These are phyloP conservation scores for Leptopterna dolabrata DNA, from an alignment of 2,888 invertebrate genomes.

Conservation along the genomic window DNA sequence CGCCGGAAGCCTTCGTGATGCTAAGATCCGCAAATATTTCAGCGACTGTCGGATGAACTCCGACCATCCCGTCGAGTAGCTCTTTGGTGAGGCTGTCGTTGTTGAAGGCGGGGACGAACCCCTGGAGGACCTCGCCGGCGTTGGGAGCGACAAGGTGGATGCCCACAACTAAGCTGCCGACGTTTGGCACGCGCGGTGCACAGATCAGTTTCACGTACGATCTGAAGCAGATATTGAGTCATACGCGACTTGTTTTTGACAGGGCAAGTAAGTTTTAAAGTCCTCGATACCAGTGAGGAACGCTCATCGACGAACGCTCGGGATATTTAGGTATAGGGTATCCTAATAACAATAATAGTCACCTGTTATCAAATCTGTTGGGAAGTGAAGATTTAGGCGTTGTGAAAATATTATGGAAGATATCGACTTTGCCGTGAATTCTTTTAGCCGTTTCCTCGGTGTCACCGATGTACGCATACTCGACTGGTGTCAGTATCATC, in stretches of 20 bases:
- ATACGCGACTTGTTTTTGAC: background rate
- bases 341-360: too few species aligned
- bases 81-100: slow-evolving; percentile 19
- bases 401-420: slow-evolving; percentile 16
- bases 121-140: slow-evolving; percentile 43
- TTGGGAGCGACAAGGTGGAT: slow-evolving; percentile 26
- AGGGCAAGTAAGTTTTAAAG: too few species aligned
- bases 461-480: slow-evolving; percentile 42
- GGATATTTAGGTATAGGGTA: too few species aligned
- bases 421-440: slow-evolving; percentile 36
- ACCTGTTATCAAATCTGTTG: slow-evolving; percentile 43
- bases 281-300: too few species aligned
- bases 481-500: slow-evolving; percentile 20
- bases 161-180: slow-evolving; percentile 12
- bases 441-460: slow-evolving; percentile 24
- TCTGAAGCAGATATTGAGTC: background rate
- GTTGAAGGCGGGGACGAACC: slow-evolving; percentile 23
- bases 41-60: background rate
- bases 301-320: too few species aligned
- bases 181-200: background rate
- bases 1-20: slow-evolving; percentile 23
- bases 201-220: slow-evolving; percentile 41
- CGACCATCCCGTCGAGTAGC: slow-evolving; percentile 23
- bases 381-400: background rate
- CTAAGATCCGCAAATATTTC: background rate